Base-by-base conservation (phyloP, 2,113 vertebrate species). In the Lagenorhynchus albirostris region DNA sequence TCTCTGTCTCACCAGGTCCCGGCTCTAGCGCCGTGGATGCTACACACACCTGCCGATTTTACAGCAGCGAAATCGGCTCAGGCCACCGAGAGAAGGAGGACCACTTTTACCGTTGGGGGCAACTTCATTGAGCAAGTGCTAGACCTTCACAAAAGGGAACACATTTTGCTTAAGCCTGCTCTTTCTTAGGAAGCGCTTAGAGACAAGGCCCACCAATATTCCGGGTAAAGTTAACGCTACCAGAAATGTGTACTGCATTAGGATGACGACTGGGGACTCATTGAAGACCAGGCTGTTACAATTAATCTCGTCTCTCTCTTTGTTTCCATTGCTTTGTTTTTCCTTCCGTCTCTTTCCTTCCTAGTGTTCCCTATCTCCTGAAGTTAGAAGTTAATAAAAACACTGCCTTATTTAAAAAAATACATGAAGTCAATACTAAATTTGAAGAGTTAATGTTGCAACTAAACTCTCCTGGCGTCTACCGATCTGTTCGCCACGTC, bases 81-180 rank as follows among this genome's bases (percentile, higher is more conserved):
- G 87, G 50, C 36, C 68, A 23, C 53, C 0, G 1, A 62, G 14
- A 83, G 6, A 4, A 0, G 11, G 38, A 63, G 68, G 53, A 83
- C 12, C n/a, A 18, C 26, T 8, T 50, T 91, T 85, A 25, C 85
- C 3, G 0, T 55, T 83, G 8, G 26, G 58, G 58, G 58, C 7
- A 80, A 65, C 44, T 31, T 20, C 65, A 10, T 38, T 53, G 74
- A 95, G 47, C 63, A 88, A 79, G 41, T 63, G 36, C 50, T 88
- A 60, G 63, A 63, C 80, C 15, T 73, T 92, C 83, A 41, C 41
- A 95, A 90, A 92, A 97, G 29, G 53, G 58, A 91, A 89, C 50
- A n/a, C 18, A 29, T 71, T 71, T 74, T 76, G 31, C 29, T 89
- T 68, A 36, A 73, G 47, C 31, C 53, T 62, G 8, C 58, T 47